These are phyloP conservation scores for Cirrhinus molitorella DNA, from an alignment of 2,797 vertebrate genomes.

Conservation along the genomic window DNA sequence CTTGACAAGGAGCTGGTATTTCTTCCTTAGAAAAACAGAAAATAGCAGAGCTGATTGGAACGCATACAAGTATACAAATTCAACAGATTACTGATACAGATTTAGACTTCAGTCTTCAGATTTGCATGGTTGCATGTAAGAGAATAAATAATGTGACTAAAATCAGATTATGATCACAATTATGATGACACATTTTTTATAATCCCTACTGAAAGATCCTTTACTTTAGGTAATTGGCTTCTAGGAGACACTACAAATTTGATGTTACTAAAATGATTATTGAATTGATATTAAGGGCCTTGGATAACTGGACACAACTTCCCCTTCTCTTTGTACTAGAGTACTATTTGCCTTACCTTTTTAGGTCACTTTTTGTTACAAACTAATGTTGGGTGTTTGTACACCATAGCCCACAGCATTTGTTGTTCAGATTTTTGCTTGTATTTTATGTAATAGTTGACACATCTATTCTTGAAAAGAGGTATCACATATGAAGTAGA, in stretches of 20 bases:
- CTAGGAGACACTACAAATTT: neutral
- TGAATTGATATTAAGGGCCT: neutral
- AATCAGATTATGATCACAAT: too few species aligned
- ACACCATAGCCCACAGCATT: too few species aligned
- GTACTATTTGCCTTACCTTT: neutral
- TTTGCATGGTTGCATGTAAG: neutral
- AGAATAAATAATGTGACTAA: conserved; percentile 1
- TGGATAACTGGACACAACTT: neutral
- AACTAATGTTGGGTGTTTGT: too few species aligned
- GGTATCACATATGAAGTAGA: too few species aligned
- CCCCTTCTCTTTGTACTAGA: neutral
- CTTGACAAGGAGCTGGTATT: conserved; percentile 72
- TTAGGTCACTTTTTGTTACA: neutral
- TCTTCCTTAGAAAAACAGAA: conserved; percentile 52
- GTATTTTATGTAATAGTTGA: too few species aligned
- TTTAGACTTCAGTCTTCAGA: neutral
- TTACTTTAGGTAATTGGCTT: neutral
- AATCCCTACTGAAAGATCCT: neutral
- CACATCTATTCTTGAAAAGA: too few species aligned
- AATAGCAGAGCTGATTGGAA: conserved; percentile 40
- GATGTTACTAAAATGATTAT: neutral
- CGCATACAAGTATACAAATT: neutral
- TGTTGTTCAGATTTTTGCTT: too few species aligned
- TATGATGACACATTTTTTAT: too few species aligned
- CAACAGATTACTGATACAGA: neutral